phyloP scores from a whole-genome alignment of 2,113 vertebrate species.

The Peromyscus leucopus region DNA sequence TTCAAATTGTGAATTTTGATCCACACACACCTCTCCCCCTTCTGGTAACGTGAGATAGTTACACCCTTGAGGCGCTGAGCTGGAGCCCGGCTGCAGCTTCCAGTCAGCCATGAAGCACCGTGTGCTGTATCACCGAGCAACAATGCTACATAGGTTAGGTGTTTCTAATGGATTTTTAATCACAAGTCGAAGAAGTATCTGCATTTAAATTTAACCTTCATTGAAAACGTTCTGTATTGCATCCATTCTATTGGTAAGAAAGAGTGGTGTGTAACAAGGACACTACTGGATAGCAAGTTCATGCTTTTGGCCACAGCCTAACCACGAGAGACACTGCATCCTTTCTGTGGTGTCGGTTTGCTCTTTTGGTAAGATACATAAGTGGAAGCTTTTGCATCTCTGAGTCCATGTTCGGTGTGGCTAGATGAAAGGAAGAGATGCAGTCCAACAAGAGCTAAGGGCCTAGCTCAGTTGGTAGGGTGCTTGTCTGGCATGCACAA shows the following conservation, averaged over 20 bases:
- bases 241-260: conserved; percentile 39
- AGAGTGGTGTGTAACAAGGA: background rate
- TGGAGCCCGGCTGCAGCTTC: background rate
- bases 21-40: background rate
- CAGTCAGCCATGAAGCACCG: background rate
- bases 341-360: background rate
- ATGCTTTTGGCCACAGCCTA: background rate
- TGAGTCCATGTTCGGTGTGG: background rate
- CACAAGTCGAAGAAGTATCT: background rate
- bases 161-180: background rate
- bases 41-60: background rate
- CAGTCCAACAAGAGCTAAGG: no score
- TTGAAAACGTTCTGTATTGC: background rate
- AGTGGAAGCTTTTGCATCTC: background rate
- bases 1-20: background rate
- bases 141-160: background rate
- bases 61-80: background rate
- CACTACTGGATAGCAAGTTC: background rate
- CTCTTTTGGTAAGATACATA: background rate
- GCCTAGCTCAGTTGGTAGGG: background rate
- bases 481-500: background rate
- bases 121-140: no score
- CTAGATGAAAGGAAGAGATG: background rate
- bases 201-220: conserved; percentile 32
- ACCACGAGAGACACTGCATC: background rate